Evolutionary conservation across 2,113 vertebrate species (phyloP), one percentile per base, ranked within the genome.

Genomic region (Ascaphus truei): DNA sequence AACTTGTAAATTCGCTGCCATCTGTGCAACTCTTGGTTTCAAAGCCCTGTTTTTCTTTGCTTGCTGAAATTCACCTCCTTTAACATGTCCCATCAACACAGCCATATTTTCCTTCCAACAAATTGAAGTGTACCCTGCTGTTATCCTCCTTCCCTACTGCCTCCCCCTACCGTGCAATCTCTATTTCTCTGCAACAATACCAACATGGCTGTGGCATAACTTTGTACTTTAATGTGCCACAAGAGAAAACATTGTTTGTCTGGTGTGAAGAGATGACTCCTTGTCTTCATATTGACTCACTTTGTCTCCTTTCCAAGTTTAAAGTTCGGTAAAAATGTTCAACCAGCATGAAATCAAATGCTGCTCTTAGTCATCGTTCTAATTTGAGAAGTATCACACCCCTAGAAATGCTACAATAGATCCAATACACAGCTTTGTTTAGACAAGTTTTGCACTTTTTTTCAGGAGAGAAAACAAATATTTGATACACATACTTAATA

Each of bases 131-230:
- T 34, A 58, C 36, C 67, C 67, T 48, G 67, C 67, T 69, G 67
- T 69, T 68, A 34, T 60, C 45, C 33, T 61, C 48, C 39, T 25
- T 60, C 56, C 56, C 56, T 52, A 51, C 45, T 61, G 67, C 60
- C 67, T 69, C 67, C 67, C 67, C 67, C 67, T 61, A 69, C 67
- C 34, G 67, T 69, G 67, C 67, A 60, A 59, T 59, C 45, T 61
- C 67, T 69, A 69, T 69, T 61, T 60, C 33, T 51, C 55, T 15
- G 43, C 47, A 27, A 45, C 67, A 69, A 12, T 33, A 60, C 33
- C 39, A 60, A 69, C 57, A 69, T 58, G 31, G 56, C 33, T 61
- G 37, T 47, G 34, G 67, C 67, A 69, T 69, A 41, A 43, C 26
- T 51, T 60, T 50, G 37, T 34, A 66, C 59, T 60, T 60, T 61